Evolutionary conservation across 2,113 vertebrate genomes (phyloP), one percentile per base, ranked within the genome.

Genomic region (Oreochromis spilurus): DNA sequence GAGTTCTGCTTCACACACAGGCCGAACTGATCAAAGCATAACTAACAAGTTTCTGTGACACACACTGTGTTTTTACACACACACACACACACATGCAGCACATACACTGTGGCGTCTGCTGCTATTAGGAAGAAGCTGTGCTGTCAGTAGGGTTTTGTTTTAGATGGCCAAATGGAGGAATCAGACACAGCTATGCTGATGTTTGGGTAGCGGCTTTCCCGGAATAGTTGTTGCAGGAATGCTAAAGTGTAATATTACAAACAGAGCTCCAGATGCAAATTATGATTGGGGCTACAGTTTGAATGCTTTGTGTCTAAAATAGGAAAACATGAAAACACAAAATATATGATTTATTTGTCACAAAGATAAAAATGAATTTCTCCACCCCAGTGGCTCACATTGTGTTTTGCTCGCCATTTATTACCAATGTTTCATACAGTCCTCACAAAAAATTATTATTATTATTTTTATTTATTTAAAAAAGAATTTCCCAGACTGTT

Each of bases 1-100:
- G 3, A 13, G 5, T 13, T 58, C 19, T 24, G 75, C 13, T 53
- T 84, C 55, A 48, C 70, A 40, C 48, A 60, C 40, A 78, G 26
- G 60, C 26, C 2, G 3, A 50, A 8, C 26, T 53, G 87, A 93
- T 93, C 82, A 93, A 92, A 90, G 91, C 91, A 85, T 90, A 58
- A 9, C 82, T 84, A 54, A 82, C 86, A 9, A 79, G 26, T 43
- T 87, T 87, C 34, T 65, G 77, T 91, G 85, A 84, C 81, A 65
- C 81, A 67, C 54, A 55, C 75, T 62, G 55, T 84, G 82, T 88
- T 85, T 78, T 57, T 65, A 14, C 67, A 53, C 13, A 26, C 54
- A 24, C 53, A 54, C 52, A 58, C 57, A 85, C 17, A 81, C 62
- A 79, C 24, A 48, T 58, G 38, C 78, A 54, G 75, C 11, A 57